Percentiles rank a stretch among this genome's conserved stretches.
phyloP scores from a whole-genome alignment of 2,888 invertebrate genomes.

The Tetranychus piercei region DNA sequence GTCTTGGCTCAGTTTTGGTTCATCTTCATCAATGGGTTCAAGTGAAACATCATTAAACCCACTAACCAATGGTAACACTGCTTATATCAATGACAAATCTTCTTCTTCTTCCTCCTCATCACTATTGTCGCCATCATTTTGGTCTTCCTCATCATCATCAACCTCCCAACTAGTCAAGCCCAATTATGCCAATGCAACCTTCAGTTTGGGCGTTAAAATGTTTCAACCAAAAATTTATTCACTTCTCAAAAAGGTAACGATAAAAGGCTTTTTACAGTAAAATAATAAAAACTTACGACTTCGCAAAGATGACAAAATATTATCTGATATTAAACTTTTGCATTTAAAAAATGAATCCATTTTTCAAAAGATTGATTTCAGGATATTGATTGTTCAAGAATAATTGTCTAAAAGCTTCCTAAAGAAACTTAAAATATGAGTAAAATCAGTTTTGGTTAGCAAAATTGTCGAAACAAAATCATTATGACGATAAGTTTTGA shows the following conservation, averaged over 20 bases:
- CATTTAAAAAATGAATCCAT: too few relatives aligned
- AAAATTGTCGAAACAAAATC: too few relatives aligned
- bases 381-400: too few relatives aligned
- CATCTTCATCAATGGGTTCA: not conserved
- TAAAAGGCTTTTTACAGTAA: not conserved
- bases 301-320: too few relatives aligned
- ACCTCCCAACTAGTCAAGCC: not conserved
- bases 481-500: too few relatives aligned
- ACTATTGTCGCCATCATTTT: not conserved
- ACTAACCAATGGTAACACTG: not conserved
- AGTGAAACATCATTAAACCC: not conserved
- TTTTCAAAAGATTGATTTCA: too few relatives aligned
- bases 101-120: not conserved
- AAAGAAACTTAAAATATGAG: too few relatives aligned
- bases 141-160: not conserved
- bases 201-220: not conserved
- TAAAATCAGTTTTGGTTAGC: too few relatives aligned
- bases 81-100: not conserved
- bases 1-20: not conserved
- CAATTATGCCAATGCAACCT: not conserved
- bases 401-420: too few relatives aligned
- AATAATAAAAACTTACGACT: too few relatives aligned
- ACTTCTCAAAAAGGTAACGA: not conserved
- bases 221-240: not conserved
- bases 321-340: too few relatives aligned